These are phyloP conservation scores for Austrofundulus limnaeus DNA, from an alignment of 2,113 vertebrate species.

Conservation along the genomic window DNA sequence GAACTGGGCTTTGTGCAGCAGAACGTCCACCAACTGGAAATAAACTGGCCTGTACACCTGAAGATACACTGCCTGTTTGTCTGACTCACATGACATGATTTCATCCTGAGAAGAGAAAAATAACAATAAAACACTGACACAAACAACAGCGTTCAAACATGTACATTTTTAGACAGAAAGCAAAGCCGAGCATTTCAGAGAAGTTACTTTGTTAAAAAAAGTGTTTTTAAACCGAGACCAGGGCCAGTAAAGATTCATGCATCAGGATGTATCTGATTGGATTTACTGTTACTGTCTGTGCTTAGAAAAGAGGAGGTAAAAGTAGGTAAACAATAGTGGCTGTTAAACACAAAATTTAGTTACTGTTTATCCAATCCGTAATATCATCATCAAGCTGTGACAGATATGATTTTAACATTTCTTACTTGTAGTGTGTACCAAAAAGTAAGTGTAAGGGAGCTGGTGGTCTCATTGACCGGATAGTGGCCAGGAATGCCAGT, in stretches of 20 bases:
- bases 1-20: conserved; percentile 98
- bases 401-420: not conserved
- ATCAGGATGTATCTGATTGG: too few species aligned
- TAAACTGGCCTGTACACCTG: conserved; percentile 97
- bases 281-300: too few species aligned
- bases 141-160: not conserved
- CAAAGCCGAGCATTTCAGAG: not conserved
- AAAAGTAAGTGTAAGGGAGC: conserved; percentile 97
- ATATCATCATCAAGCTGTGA: not conserved
- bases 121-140: not conserved
- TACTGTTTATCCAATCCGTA: not conserved
- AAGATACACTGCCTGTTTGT: conserved; percentile 94
- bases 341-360: not conserved
- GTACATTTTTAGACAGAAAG: not conserved
- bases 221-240: too few species aligned
- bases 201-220: too few species aligned
- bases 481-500: conserved; percentile 98
- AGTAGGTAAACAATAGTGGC: too few species aligned
- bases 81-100: conserved; percentile 94
- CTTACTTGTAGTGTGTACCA: conserved; percentile 96
- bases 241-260: too few species aligned
- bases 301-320: too few species aligned
- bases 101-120: conserved; percentile 84
- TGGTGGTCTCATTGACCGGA: conserved; percentile 97
- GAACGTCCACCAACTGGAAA: conserved; percentile 97